Base-by-base conservation (phyloP, 2,888 invertebrate genomes). In the Ennomos erosarius region DNA sequence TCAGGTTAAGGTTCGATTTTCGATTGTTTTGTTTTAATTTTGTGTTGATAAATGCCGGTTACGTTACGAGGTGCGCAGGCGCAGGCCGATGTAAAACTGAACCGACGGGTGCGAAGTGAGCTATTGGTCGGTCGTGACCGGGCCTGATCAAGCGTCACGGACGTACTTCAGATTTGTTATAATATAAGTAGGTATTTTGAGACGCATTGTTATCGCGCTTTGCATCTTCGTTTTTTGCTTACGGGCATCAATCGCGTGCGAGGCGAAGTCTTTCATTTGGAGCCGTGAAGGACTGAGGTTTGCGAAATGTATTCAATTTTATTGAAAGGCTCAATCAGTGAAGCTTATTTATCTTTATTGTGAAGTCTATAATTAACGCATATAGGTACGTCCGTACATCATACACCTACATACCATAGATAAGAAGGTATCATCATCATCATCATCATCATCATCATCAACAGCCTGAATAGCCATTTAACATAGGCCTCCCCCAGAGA, bases 31-130 rank as follows among this genome's bases (percentile, higher is more conserved):
- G 69, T 71, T 69, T 77, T 70, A 78, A 75, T 73, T 26, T 78
- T 78, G 75, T 74, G 79, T 75, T 78, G 73, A 74, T 76, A 76
- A 76, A 71, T 70, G 76, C 80, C 78, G 75, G 75, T 68, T 47
- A 58, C 52, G 55, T 37, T 55, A 57, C 60, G 59, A 75, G 71
- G 74, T 74, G 84, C 87, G 89, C 88, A 75, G 71, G 84, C 85
- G 85, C 90, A 79, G 77, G 74, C 76, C 79, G 76, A 77, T 79
- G 82, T 85, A 83, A 86, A 89, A 91, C 90, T 90, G 88, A 88
- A 76, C 91, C 75, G 85, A 91, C 91, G 84, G 84, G 90, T 88
- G 70, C 84, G 88, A 88, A 89, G 88, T 59, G 9, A 34, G 65
- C 80, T 70, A 70, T 68, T 43, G 65, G 69, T 71, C 74, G 76